Evolutionary conservation across 2,888 invertebrate genomes (phyloP).

Genomic region (Lasioglossum leucozonium): DNA sequence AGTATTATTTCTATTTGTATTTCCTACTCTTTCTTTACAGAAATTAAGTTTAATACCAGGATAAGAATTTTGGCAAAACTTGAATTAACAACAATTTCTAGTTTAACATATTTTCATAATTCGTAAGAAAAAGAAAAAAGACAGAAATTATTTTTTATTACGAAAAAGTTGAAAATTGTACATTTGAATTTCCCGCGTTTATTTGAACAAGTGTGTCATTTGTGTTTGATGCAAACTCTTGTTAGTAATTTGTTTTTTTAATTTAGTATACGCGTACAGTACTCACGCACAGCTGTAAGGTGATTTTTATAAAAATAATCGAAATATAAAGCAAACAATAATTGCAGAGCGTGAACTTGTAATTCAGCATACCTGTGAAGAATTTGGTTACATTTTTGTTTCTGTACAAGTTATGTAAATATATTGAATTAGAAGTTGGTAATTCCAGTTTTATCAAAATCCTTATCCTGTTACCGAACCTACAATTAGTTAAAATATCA

Average conservation of each 20-base stretch:
- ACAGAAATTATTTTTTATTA: too few relatives aligned
- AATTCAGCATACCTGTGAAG: too few relatives aligned
- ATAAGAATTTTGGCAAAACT: too few relatives aligned
- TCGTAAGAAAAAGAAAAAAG: too few relatives aligned
- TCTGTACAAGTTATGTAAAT: neutral
- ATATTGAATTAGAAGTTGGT: neutral
- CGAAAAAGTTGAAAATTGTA: neutral
- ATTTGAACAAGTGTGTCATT: neutral
- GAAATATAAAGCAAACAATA: too few relatives aligned
- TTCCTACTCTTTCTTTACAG: neutral
- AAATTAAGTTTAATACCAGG: too few relatives aligned
- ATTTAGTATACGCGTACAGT: neutral
- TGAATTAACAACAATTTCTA: too few relatives aligned
- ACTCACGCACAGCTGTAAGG: too few relatives aligned
- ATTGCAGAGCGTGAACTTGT: too few relatives aligned
- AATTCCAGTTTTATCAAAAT: neutral
- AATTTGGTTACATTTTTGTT: too few relatives aligned
- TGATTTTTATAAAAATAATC: too few relatives aligned
- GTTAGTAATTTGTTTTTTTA: neutral
- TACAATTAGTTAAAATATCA: neutral
- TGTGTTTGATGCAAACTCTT: neutral
- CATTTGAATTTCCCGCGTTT: neutral
- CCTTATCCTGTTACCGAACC: neutral
- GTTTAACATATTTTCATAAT: too few relatives aligned
- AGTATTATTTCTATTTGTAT: neutral